Evolutionary conservation across 2,888 invertebrate genomes (phyloP), one percentile per base, ranked within the genome.

Genomic region (Hemithea aestivaria): DNA sequence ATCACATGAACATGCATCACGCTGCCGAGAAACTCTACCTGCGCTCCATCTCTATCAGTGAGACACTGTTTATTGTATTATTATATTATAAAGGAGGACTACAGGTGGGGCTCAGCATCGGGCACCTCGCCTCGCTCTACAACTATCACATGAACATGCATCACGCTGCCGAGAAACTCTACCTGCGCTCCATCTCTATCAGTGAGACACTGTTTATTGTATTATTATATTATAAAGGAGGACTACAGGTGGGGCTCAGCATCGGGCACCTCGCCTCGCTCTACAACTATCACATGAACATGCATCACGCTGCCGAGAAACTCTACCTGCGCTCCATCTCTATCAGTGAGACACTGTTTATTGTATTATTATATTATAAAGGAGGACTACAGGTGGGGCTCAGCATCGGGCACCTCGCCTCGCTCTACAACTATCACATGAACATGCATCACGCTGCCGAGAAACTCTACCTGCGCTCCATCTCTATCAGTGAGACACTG

Each of bases 361-460:
- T n/a, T n/a, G n/a, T n/a, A n/a, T n/a, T n/a, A n/a, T n/a, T n/a
- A n/a, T n/a, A n/a, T n/a, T n/a, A n/a, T n/a, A n/a, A n/a, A n/a
- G n/a, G n/a, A n/a, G n/a, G n/a, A n/a, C n/a, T n/a, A n/a, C n/a
- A 97, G 83, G 82, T 97, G 49, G 96, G 96, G 3, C 88, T 97
- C 16, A 96, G 96, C 54, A 91, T 96, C 59, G 97, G 97, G 0
- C 97, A 97, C 81, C 89, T 97, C 51, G 97, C 97, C 11, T 96
- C 96, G 23, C 90, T 97, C 20, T 97, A 97, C 83, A 97, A 96
- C 85, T 97, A 96, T 79, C 96, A 97, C 73, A 96, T 97, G 95
- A 89, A 91, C 65, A 92, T 94, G 66, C 95, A 93, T 77, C 83
- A 89, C 48, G 94, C 95, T 58, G 97, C 97, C 0, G 97, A 97